Conservation (phyloP, 2,113 vertebrate genomes). For the Chaenocephalus aceratus region DNA sequence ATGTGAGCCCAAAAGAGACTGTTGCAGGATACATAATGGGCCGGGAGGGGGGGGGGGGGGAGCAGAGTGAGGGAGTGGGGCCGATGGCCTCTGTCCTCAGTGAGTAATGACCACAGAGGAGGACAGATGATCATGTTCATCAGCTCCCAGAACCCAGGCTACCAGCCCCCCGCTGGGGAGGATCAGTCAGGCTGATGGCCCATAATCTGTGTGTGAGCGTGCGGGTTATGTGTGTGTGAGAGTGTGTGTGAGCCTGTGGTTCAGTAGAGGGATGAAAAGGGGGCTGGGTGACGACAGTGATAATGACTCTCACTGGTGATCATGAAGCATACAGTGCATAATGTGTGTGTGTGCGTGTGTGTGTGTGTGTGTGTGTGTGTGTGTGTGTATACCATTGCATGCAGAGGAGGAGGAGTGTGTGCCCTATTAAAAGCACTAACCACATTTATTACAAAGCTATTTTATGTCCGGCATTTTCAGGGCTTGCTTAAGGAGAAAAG, state of each 20-base stretch:
- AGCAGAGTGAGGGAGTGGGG: constrained; percentile 32
- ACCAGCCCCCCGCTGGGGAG: constrained; percentile 62
- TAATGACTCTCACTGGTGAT: too few species aligned
- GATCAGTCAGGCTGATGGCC: constrained; percentile 66
- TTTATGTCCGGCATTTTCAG: constrained; percentile 53
- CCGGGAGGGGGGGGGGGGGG: constrained; percentile 5
- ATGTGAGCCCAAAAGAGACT: constrained; percentile 10
- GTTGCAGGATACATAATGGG: constrained; percentile 27
- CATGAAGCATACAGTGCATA: too few species aligned
- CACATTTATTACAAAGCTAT: constrained; percentile 59
- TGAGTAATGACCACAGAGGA: constrained; percentile 68
- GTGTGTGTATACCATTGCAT: not conserved
- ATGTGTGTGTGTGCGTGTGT: too few species aligned
- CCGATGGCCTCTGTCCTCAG: constrained; percentile 55
- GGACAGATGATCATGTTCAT: constrained; percentile 73
- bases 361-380: constrained; percentile 19
- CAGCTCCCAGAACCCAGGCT: constrained; percentile 56
- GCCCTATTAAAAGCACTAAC: constrained; percentile 45
- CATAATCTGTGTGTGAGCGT: constrained; percentile 42
- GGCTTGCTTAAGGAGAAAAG: constrained; percentile 53
- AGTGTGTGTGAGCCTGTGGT: not conserved
- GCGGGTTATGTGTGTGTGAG: constrained; percentile 2
- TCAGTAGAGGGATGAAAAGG: too few species aligned
- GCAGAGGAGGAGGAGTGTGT: not conserved
- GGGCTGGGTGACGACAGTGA: too few species aligned